These are phyloP conservation scores for Sebastes iracundus DNA, from an alignment of 2,797 vertebrate genomes.

Conservation along the genomic window DNA sequence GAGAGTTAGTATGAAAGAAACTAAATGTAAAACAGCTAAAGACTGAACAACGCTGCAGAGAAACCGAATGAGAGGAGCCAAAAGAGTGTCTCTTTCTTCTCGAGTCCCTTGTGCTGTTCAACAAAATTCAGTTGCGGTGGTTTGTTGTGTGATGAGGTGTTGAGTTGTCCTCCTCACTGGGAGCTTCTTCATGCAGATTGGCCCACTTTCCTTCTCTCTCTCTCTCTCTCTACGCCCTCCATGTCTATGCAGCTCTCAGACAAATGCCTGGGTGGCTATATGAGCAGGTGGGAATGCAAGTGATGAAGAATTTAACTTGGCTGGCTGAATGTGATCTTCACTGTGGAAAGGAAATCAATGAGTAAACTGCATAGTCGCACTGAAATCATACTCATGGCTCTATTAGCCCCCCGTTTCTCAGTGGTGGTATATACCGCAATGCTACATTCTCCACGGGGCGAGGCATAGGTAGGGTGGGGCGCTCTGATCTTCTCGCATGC, in stretches of 20 bases:
- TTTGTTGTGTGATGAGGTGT: constrained; percentile 51
- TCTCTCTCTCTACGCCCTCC: background rate
- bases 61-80: background rate
- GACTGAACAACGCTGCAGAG: background rate
- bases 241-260: constrained; percentile 46
- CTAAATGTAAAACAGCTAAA: constrained; percentile 21
- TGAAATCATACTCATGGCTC: background rate
- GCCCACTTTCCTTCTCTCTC: constrained; percentile 48
- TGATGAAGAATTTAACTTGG: constrained; percentile 13
- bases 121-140: constrained; percentile 7
- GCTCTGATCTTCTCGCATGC: background rate
- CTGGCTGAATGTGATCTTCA: constrained; percentile 18
- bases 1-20: constrained; percentile 1
- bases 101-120: background rate
- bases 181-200: constrained; percentile 50
- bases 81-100: background rate
- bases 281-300: constrained; percentile 20
- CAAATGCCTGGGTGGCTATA: constrained; percentile 16
- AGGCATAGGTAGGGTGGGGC: constrained; percentile 13
- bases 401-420: background rate
- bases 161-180: constrained; percentile 39
- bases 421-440: background rate
- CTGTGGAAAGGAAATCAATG: background rate
- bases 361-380: background rate
- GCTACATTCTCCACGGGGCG: background rate